Evolutionary conservation across 2,797 vertebrate species (phyloP).

Genomic region (Sebastes vulpes): DNA sequence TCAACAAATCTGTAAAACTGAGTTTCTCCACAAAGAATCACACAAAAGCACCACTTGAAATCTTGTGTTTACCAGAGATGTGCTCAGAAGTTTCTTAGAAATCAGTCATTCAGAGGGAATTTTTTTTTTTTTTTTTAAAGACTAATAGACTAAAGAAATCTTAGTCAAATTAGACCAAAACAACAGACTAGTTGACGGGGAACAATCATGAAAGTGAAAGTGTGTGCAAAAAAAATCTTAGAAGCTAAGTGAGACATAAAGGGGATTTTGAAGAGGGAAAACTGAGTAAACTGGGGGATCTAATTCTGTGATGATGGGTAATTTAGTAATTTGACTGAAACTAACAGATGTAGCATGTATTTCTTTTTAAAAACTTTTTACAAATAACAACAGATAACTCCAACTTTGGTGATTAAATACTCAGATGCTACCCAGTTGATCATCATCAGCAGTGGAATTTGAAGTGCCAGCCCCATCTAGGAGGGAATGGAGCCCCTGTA

Average conservation of each 20-base stretch:
- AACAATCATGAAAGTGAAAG: background rate
- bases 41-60: no score
- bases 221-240: background rate
- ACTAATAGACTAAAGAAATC: no score
- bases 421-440: conserved; percentile 8
- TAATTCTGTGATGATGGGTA: background rate
- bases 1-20: no score
- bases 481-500: conserved; percentile 27
- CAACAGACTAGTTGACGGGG: no score
- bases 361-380: background rate
- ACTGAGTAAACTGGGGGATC: background rate
- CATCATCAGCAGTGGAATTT: conserved; percentile 34
- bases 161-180: no score
- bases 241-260: background rate
- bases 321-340: background rate
- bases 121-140: no score
- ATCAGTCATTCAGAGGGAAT: no score
- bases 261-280: background rate
- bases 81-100: no score
- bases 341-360: background rate
- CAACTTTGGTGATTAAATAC: background rate
- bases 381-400: background rate
- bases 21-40: no score
- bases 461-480: conserved; percentile 15
- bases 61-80: no score